Evolutionary conservation across 35 echinoderm and acorn worm species (phyloP), one percentile per base, ranked within the genome.

Genomic region (Acanthaster planci): DNA sequence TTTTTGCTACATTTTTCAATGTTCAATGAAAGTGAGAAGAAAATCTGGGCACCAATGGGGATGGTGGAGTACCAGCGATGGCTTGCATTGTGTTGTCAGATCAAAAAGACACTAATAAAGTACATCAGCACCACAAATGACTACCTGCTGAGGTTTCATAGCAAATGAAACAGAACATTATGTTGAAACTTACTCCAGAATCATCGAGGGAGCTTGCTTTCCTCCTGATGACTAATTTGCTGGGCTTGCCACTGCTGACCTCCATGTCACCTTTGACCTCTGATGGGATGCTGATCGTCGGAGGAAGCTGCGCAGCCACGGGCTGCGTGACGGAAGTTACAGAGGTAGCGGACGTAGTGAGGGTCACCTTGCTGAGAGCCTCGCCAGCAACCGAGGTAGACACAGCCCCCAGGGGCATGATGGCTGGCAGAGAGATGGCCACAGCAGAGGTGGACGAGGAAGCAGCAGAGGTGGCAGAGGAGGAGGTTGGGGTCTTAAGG

Each of bases 171-270:
- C n/a, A n/a, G n/a, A n/a, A n/a, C n/a, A n/a, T n/a, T n/a, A n/a
- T 47, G 42, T 42, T 37, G 8, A n/a, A n/a, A 92, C 90, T 82
- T 81, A 92, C 90, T 55, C 55, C 58, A 76, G 85, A 55, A n/a
- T 92, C 90, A 92, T 92, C 90, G 47, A 44, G n/a, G 27, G 16
- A 36, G 8, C 30, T 40, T 4, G 38, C 78, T 86, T 82, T 87
- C 84, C 78, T 52, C 52, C 84, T 77, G 38, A 40, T 57, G 10
- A 39, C 64, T 55, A 75, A 30, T 23, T 84, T 89, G 77, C 38
- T 86, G 0, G 79, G 64, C 64, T 86, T 86, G 26, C 37, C 81
- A 27, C 51, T 19, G 53, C 56, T 83, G 52, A 83, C 81, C 56
- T 83, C 81, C 54, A 29, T 18, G 36, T 89, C 87, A 23, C 85